Conservation (phyloP, 2,888 invertebrate genomes). For the Phengaris arion region DNA sequence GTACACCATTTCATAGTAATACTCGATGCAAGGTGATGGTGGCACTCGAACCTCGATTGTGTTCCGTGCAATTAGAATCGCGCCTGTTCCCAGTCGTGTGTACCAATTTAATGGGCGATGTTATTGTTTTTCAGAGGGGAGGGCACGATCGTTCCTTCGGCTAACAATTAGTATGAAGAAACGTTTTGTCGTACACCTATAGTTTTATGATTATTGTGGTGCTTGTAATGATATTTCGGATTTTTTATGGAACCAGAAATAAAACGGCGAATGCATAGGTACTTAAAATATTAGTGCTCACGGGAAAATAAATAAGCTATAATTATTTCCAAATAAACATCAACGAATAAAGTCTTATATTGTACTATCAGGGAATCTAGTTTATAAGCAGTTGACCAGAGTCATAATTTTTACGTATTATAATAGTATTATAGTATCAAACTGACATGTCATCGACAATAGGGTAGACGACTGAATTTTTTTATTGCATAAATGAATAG, state of each 20-base stretch:
- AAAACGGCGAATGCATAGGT: not conserved
- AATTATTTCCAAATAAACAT: not conserved
- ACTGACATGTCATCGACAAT: too few relatives aligned
- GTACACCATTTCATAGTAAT: not conserved
- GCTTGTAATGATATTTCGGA: not conserved
- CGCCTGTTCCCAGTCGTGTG: conserved; percentile 61
- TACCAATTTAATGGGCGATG: conserved; percentile 72
- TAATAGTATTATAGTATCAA: too few relatives aligned
- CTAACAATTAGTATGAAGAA: conserved; percentile 36
- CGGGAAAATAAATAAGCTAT: not conserved
- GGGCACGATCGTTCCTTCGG: conserved; percentile 40
- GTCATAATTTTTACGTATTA: too few relatives aligned
- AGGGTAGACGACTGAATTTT: too few relatives aligned
- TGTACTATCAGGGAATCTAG: too few relatives aligned
- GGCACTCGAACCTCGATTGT: conserved; percentile 54
- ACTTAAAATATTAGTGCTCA: not conserved
- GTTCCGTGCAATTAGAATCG: conserved; percentile 62
- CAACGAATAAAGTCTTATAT: too few relatives aligned
- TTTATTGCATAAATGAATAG: too few relatives aligned
- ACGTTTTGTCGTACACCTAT: conserved; percentile 30
- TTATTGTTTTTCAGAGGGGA: conserved; percentile 65
- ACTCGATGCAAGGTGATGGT: conserved; percentile 27
- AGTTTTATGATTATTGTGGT: not conserved
- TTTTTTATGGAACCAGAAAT: not conserved
- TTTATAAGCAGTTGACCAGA: too few relatives aligned